Conservation (phyloP, 1,140 invertebrate genomes). For the Triops longicaudatus region DNA sequence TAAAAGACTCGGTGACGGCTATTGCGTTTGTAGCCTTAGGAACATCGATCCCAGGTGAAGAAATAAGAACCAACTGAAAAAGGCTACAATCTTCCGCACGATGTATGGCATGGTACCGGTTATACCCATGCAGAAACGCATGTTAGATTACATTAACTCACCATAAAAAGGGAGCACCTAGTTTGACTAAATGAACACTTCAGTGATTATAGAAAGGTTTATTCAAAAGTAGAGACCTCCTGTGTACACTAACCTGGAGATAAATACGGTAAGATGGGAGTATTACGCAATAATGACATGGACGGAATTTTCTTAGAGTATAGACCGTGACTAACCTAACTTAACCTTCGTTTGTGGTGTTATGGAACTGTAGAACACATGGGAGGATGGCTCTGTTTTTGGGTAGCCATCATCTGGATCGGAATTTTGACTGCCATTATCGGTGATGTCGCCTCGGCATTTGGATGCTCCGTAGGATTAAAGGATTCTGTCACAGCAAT, state of each 20-base stretch:
- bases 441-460: constrained; percentile 51
- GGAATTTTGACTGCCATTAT: constrained; percentile 53
- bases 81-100: background rate
- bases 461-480: constrained; percentile 54
- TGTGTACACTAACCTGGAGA: no score
- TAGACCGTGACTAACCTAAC: background rate
- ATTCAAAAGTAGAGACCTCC: no score
- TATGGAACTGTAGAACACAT: constrained; percentile 33
- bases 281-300: no score
- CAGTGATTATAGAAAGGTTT: no score
- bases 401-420: constrained; percentile 48
- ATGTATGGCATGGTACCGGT: background rate
- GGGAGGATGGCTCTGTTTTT: constrained; percentile 54
- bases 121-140: background rate
- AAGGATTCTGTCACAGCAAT: constrained; percentile 55
- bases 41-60: constrained; percentile 49
- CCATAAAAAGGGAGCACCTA: no score
- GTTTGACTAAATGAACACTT: no score
- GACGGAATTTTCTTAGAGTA: no score
- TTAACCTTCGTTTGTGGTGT: constrained; percentile 13
- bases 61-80: background rate
- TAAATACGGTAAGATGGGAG: no score
- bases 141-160: background rate
- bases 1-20: constrained; percentile 55
- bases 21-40: constrained; percentile 54